Evolutionary conservation across 1,140 invertebrate genomes (phyloP), one percentile per base, ranked within the genome.

Genomic region (Hyles vespertilio): DNA sequence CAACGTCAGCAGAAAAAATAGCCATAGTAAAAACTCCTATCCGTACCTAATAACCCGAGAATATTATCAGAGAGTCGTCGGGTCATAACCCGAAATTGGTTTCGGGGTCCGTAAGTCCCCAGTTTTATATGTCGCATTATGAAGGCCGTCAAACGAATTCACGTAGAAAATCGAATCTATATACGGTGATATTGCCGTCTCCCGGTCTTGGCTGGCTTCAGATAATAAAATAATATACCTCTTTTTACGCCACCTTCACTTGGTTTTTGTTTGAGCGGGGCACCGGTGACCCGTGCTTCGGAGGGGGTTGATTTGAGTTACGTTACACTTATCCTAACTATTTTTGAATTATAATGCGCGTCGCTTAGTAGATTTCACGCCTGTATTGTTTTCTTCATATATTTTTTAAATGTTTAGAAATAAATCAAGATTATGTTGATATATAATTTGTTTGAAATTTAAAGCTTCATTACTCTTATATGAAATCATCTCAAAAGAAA

Each of bases 151-250:
- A 89, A 87, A 89, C 82, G 86, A 89, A 87, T 89, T 89, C 86
- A 89, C 86, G 86, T 89, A 89, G 86, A 89, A 89, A 89, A 89
- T 89, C 86, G 86, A 89, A 89, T 89, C 84, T 88, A 85, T 88
- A 89, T 89, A 89, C 84, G 84, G 77, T 77, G 82, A 85, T 88
- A 84, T 85, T 81, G 78, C 74, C 76, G 80, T 71, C 79, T 78
- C 67, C 71, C 70, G 66, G 75, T 72, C 81, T 77, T 80, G 80
- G 78, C 76, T 84, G 79, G 68, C 65, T 84, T 63, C 66, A 78
- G 83, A 86, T 85, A 86, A 84, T 87, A 85, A 84, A 77, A 77
- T 77, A 77, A 76, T 76, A 76, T 82, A 86, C 83, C 78, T 83
- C 78, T 84, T 84, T 74, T 74, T 75, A 72, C 66, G 71, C 63